These are phyloP conservation scores for Eueides isabella DNA, from an alignment of 1,140 invertebrate genomes.

Conservation along the genomic window DNA sequence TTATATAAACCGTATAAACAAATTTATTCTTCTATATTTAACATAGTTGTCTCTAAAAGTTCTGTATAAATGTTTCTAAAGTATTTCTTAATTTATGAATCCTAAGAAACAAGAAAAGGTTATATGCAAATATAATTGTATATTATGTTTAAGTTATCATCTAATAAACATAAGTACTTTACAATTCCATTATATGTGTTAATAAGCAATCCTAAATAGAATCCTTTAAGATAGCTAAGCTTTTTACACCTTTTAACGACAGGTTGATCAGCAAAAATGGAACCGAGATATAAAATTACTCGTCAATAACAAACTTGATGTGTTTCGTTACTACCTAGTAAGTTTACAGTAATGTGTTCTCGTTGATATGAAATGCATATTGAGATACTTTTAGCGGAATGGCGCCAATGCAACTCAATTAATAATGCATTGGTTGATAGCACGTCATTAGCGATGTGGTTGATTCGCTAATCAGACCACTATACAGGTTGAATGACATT, in stretches of 20 bases:
- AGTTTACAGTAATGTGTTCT: conserved; percentile 25
- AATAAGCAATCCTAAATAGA: conserved; percentile 52
- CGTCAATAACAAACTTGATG: conserved; percentile 18
- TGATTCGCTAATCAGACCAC: conserved; percentile 25
- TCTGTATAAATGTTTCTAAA: neutral
- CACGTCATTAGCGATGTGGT: conserved; percentile 32
- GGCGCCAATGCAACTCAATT: conserved; percentile 38
- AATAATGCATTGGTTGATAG: conserved; percentile 38
- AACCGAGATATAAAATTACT: conserved; percentile 33
- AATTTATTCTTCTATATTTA: neutral
- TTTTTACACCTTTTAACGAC: conserved; percentile 41
- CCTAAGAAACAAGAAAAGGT: conserved; percentile 3
- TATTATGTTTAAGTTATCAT: conserved; percentile 3
- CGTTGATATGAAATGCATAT: conserved; percentile 28
- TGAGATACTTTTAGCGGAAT: conserved; percentile 28
- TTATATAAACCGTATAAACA: neutral
- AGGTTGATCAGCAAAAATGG: conserved; percentile 32
- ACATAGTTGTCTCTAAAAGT: neutral
- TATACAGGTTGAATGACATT: conserved; percentile 2
- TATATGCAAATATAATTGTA: conserved; percentile 1
- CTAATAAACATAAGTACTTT: neutral
- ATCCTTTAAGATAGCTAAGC: conserved; percentile 55
- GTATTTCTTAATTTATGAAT: neutral
- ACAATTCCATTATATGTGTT: neutral
- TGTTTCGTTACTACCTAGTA: conserved; percentile 21